phyloP scores from a whole-genome alignment of 2,797 vertebrate species.

The Rhyacichthys aspro region DNA sequence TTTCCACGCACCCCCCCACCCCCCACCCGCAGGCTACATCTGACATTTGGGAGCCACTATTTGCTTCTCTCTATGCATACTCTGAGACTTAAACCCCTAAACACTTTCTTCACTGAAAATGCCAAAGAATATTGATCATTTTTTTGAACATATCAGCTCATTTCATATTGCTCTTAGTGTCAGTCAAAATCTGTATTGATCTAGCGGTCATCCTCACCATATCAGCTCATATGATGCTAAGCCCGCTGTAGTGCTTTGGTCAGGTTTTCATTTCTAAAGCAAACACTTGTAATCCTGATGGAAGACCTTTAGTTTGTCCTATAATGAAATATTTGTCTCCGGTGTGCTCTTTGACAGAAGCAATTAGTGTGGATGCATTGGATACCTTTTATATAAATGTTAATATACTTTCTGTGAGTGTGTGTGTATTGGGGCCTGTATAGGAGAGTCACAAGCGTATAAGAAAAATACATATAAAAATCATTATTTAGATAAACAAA shows the following conservation, averaged over 20 bases:
- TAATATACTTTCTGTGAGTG: too few relatives aligned
- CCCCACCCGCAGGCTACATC: conserved; percentile 52
- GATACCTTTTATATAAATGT: conserved; percentile 14
- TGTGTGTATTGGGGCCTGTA: too few relatives aligned
- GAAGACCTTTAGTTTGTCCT: conserved; percentile 40
- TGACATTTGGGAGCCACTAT: conserved; percentile 70
- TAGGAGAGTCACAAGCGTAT: too few relatives aligned
- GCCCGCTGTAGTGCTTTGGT: conserved; percentile 24
- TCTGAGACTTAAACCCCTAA: conserved; percentile 12
- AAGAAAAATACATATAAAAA: too few relatives aligned
- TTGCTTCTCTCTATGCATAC: conserved; percentile 18
- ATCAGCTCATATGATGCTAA: conserved; percentile 33
- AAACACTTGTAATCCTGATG: conserved; percentile 57
- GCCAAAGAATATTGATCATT: conserved; percentile 60
- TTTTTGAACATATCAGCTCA: conserved; percentile 23
- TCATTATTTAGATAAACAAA: neutral
- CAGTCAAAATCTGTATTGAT: conserved; percentile 67
- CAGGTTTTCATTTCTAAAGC: conserved; percentile 60
- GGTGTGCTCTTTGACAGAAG: conserved; percentile 23
- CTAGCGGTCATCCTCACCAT: conserved; percentile 17
- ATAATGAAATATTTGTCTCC: conserved; percentile 45
- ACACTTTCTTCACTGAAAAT: conserved; percentile 48
- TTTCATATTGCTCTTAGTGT: conserved; percentile 38
- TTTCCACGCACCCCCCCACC: conserved; percentile 49
- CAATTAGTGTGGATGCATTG: conserved; percentile 3